Evolutionary conservation across 2,113 vertebrate genomes (phyloP).

Genomic region (Ophthalmolycus amberensis): DNA sequence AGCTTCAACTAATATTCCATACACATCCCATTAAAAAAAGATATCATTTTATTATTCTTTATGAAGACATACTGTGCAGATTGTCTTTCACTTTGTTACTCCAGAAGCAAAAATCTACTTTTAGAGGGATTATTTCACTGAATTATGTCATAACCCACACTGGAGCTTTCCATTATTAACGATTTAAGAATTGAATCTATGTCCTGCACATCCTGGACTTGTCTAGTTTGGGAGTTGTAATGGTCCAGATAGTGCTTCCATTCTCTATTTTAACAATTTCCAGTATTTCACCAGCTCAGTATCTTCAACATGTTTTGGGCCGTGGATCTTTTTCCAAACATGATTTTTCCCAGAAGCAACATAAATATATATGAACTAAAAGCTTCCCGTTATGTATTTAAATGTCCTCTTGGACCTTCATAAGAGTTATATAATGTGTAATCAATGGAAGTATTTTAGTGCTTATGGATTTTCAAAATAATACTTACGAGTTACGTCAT

Average conservation of each 20-base stretch:
- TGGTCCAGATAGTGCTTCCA: too few relatives aligned
- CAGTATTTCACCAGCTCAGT: neutral
- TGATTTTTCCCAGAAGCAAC: neutral
- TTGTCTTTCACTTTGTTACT: too few relatives aligned
- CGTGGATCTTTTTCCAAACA: neutral
- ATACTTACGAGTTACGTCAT: neutral
- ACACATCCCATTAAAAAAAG: neutral
- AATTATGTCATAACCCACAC: too few relatives aligned
- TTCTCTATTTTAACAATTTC: neutral
- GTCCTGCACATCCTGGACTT: neutral
- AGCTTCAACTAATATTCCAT: neutral
- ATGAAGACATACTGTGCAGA: neutral
- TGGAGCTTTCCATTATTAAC: neutral
- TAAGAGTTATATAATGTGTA: slow-evolving; percentile 11
- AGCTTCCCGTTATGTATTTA: neutral
- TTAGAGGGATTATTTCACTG: neutral
- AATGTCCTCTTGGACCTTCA: neutral
- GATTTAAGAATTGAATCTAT: neutral
- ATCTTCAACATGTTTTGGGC: neutral
- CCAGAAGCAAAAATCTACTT: neutral
- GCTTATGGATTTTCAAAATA: slow-evolving; percentile 16
- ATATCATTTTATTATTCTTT: neutral
- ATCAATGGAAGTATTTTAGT: neutral
- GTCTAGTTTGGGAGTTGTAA: neutral
- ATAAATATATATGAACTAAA: neutral